Base-by-base conservation (phyloP, 2,797 vertebrate species). In the Neosilurus hyrtlii region DNA sequence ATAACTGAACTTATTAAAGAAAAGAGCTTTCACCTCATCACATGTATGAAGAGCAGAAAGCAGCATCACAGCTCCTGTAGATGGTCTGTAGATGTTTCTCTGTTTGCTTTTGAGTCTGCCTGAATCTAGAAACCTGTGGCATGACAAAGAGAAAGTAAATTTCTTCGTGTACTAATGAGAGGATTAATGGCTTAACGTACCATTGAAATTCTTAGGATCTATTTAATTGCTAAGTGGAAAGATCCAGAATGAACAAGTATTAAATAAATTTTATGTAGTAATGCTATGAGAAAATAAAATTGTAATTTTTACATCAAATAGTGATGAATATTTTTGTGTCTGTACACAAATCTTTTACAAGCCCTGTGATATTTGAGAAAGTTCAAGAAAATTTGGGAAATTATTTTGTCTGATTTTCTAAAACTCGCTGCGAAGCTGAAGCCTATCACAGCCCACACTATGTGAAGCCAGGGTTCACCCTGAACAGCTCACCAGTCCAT, bases 21-120 rank as follows among this genome's bases (percentile, higher is more conserved):
- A 52, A 24, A 59, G 7, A 61, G 9, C 5, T 14, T 4, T 5
- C 82, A 94, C 95, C 93, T 95, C 85, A 86, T 96, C 95, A 24
- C 95, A 96, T 5, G 91, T 91, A 88, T 96, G 95, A 84, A 96
- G 61, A 0, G 95, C 95, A 0, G 93, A 91, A 86, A 96, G 20
- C 14, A 96, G 91, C 95, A 96, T 95, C 9, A 91, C 86, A 0
- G 94, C 95, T 0, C 95, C 95, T 0, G 95, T 96, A 0, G 94
- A 93, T 0, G 95, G 94, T 0, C 94, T 93, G 86, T 95, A 96
- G 2, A 95, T 89, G 72, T 88, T 9, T 80, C 82, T 89, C 0
- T 76, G 85, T 18, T 2, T 87, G 43, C 89, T 89, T 4, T 89
- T 90, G 76, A 94, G 79, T 72, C 87, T n/a, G 0, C 20, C 5